Base-by-base conservation (phyloP, 1,140 invertebrate species). In the Mamestra configurata region DNA sequence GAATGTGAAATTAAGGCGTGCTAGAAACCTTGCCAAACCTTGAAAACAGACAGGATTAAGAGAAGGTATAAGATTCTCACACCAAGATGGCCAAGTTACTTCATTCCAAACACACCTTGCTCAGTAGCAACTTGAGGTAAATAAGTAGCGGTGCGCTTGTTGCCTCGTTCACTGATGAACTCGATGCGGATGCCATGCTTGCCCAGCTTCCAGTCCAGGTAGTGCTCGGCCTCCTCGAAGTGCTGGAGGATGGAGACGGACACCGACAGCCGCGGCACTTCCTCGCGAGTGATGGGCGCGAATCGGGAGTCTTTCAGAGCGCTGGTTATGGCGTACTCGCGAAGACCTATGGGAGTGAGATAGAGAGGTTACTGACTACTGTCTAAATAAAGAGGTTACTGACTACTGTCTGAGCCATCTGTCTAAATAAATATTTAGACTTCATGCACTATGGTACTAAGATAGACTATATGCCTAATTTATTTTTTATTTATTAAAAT, bases 181-280 rank as follows among this genome's bases (percentile, higher is more conserved):
- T 99, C 99, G 84, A 99, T 99, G 64, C 99, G 97, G 87, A 99
- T 99, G 31, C 99, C 99, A 95, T 99, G 99, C 49, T 98, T 96
- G 18, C 99, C 99, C 73, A 99, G 96, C 95, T 99, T 97, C 99
- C 99, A 99, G 95, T 99, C 99, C 82, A 99, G 95, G 95, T 98
- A 99, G 92, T 99, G 97, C 57, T 96, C 96, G 0, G 98, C 99
- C 91, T 99, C 98, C 95, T 99, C 99, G 95, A 99, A 99, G 88
- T 96, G 90, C 80, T 96, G 95, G 76, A 99, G 96, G 88, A 99
- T 98, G 20, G 99, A 99, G 18, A 99, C 99, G 37, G 98, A 98
- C 6, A 99, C 99, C 79, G 98, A 98, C 31, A 99, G 96, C 82
- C 97, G 97, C 0, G 98, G 96, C 89, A 99, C 96, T 95, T 99